Conservation (phyloP, 2,113 vertebrate species). For the Oncorhynchus nerka region DNA sequence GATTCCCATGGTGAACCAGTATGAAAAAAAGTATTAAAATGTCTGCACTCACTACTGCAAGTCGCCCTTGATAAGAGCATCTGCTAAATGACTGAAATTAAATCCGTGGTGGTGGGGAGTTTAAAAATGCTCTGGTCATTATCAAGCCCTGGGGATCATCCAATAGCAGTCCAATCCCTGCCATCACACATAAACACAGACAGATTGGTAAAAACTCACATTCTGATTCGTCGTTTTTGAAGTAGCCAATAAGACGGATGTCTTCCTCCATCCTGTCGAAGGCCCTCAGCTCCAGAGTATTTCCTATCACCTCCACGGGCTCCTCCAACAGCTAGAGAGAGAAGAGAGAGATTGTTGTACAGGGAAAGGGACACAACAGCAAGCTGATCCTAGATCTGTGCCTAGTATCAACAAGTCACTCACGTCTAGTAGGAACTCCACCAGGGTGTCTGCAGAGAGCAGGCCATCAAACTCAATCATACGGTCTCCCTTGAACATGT, state of each 20-base stretch:
- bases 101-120: too few relatives aligned
- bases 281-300: constrained; percentile 86
- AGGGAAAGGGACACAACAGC: too few relatives aligned
- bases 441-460: constrained; percentile 88
- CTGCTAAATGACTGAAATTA: too few relatives aligned
- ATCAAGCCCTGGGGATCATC: too few relatives aligned
- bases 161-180: too few relatives aligned
- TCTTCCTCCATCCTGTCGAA: constrained; percentile 92
- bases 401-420: constrained; percentile 32
- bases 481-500: constrained; percentile 88
- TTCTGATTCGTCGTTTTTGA: constrained; percentile 90
- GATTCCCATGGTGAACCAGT: too few relatives aligned
- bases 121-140: too few relatives aligned
- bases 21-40: too few relatives aligned
- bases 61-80: too few relatives aligned
- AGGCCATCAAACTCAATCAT: constrained; percentile 94
- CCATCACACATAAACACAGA: neutral
- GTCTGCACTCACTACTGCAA: too few relatives aligned
- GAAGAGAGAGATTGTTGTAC: too few relatives aligned
- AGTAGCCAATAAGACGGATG: constrained; percentile 90
- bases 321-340: constrained; percentile 86
- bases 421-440: constrained; percentile 95
- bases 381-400: too few relatives aligned
- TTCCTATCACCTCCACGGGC: constrained; percentile 90
- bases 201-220: constrained; percentile 72